Percentiles rank a stretch among this genome's conserved stretches.
Conservation (phyloP, 1,140 invertebrate species). For the Onthophagus taurus region DNA sequence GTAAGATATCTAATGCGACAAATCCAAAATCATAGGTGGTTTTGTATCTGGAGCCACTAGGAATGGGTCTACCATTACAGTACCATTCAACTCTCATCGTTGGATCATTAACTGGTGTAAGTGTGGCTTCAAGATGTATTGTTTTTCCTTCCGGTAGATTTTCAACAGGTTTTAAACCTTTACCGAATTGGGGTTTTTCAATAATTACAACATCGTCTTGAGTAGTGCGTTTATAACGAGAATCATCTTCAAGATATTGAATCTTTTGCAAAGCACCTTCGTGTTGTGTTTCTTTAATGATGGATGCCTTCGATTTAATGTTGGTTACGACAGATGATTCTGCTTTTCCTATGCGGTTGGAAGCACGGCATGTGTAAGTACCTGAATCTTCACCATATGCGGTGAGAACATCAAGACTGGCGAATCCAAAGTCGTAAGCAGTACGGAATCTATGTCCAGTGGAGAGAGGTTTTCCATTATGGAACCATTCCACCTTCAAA, state of each 20-base stretch:
- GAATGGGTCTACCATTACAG: constrained; percentile 81
- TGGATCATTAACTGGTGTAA: constrained; percentile 90
- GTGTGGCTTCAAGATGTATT: constrained; percentile 89
- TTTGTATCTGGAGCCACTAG: constrained; percentile 82
- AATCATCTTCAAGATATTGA: constrained; percentile 81
- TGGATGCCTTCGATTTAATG: constrained; percentile 67
- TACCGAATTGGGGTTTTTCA: constrained; percentile 81
- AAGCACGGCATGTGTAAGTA: constrained; percentile 82
- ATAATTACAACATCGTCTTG: constrained; percentile 64
- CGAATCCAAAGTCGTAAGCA: constrained; percentile 91
- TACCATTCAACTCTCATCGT: constrained; percentile 95
- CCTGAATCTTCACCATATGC: constrained; percentile 92
- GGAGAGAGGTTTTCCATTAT: constrained; percentile 84
- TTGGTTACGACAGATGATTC: constrained; percentile 69
- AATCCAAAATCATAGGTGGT: constrained; percentile 94
- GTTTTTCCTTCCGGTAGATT: constrained; percentile 78
- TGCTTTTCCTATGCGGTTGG: constrained; percentile 77
- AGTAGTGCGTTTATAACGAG: constrained; percentile 59
- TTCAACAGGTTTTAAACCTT: constrained; percentile 75
- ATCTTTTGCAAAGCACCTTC: constrained; percentile 88
- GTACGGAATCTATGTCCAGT: constrained; percentile 87
- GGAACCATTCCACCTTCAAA: constrained; percentile 89
- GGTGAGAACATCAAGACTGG: constrained; percentile 82
- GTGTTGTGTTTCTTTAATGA: constrained; percentile 91
- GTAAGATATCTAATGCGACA: constrained; percentile 90